Evolutionary conservation across 2,797 vertebrate genomes (phyloP), one percentile per base, ranked within the genome.

Genomic region (Phrynocephalus forsythii): DNA sequence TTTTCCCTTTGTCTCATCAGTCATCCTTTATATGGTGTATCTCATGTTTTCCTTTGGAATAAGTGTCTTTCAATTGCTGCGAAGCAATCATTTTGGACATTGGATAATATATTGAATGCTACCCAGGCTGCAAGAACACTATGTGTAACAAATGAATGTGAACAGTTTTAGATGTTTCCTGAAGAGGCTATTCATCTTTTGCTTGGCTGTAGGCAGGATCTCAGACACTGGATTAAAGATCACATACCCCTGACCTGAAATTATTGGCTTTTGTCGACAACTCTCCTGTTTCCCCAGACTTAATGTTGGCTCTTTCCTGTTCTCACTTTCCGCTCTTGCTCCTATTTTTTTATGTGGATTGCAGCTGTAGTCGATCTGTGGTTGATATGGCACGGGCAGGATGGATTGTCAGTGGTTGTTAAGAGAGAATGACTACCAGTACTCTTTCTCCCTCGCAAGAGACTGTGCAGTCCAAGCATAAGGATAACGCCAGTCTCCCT

Each of bases 11-110:
- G 56, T 92, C 72, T 89, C 90, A 92, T 94, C 28, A 83, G 87
- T 93, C 91, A 91, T 89, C 78, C 30, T 82, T 69, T 90, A 6
- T 89, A 30, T 93, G 80, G 38, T 90, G 88, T 84, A 50, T 73
- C 88, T 91, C 91, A 90, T 92, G 86, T 91, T 95, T 94, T 93
- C 89, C 90, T 94, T 88, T 92, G 89, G 92, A 94, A 86, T 82
- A 92, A 94, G 85, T 75, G 68, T 82, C 91, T 91, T 82, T 66
- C 93, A 92, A 93, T 84, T 90, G 60, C 91, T 91, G 80, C 91
- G 91, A 81, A 94, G 90, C 90, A 93, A 93, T 95, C 93, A 91
- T 95, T 95, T 92, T 90, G 90, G 89, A 86, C 82, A 78, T 75
- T 87, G 89, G 86, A 85, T 91, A 94, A 94, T 95, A 94, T 90